Percentiles rank a stretch among this genome's conserved stretches.
Evolutionary conservation across 2,113 vertebrate genomes (phyloP).

Genomic region (Psittacara wagleri): DNA sequence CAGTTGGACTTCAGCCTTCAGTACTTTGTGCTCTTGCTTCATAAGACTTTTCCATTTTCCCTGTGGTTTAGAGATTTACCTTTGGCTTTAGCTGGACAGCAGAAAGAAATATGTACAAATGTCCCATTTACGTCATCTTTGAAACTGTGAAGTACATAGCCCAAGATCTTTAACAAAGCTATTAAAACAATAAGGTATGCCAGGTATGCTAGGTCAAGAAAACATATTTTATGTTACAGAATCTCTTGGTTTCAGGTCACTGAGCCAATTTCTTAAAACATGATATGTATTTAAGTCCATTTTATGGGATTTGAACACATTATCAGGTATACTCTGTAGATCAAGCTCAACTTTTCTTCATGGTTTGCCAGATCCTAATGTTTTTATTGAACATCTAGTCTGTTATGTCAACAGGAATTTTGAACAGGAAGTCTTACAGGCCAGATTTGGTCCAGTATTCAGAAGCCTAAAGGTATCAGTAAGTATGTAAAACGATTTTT

Average conservation of each 20-base stretch:
- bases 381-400: not conserved
- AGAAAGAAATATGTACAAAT: not conserved
- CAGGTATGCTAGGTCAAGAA: not conserved
- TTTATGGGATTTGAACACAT: not conserved
- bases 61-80: not conserved
- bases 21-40: not conserved
- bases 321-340: not conserved
- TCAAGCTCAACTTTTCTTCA: not conserved
- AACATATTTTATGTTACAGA: not conserved
- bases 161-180: not conserved
- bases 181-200: not conserved
- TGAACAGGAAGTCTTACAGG: not conserved
- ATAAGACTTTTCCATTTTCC: not conserved
- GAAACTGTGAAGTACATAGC: not conserved
- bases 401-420: not conserved
- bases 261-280: not conserved
- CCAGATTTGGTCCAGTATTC: not conserved
- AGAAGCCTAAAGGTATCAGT: not conserved
- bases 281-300: not conserved
- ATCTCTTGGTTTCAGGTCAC: not conserved
- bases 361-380: not conserved
- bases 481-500: rapidly evolving
- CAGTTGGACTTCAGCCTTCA: not conserved
- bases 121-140: not conserved
- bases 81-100: not conserved